These are phyloP conservation scores for Cerceris rybyensis DNA, from an alignment of 2,888 invertebrate genomes.

Conservation along the genomic window DNA sequence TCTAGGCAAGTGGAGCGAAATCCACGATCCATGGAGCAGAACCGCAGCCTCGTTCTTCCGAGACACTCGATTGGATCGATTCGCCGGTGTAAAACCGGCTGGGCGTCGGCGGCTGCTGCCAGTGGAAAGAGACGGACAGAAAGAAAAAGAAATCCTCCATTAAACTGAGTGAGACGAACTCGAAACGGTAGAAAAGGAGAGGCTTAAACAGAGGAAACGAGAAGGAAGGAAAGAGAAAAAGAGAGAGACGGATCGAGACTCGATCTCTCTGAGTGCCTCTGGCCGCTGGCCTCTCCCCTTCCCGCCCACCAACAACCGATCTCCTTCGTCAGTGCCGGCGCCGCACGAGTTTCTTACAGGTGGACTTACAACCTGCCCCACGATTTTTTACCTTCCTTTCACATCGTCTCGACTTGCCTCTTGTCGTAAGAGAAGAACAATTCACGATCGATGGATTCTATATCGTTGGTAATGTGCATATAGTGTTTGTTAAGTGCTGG, in stretches of 20 bases:
- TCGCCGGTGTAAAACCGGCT: constrained; percentile 77
- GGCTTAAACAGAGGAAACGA: constrained; percentile 21
- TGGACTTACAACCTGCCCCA: constrained; percentile 64
- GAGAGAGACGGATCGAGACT: constrained; percentile 64
- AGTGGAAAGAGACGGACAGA: constrained; percentile 54
- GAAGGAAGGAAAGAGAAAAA: constrained; percentile 19
- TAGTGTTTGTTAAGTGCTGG: not conserved
- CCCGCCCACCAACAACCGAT: constrained; percentile 67
- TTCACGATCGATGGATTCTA: not conserved
- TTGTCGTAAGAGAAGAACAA: constrained; percentile 7
- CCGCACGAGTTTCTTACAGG: constrained; percentile 64
- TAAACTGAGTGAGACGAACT: constrained; percentile 31
- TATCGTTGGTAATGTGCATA: too few species aligned
- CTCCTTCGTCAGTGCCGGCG: constrained; percentile 73
- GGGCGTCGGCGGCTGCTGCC: constrained; percentile 77
- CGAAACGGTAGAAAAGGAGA: constrained; percentile 23
- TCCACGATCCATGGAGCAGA: constrained; percentile 61
- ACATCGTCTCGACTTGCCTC: not conserved
- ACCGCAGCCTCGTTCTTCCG: constrained; percentile 48
- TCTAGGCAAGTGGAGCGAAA: constrained; percentile 65
- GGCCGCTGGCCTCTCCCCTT: constrained; percentile 73
- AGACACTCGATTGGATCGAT: constrained; percentile 68
- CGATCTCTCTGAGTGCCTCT: constrained; percentile 77
- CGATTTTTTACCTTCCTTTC: constrained; percentile 54
- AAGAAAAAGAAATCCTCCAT: constrained; percentile 40